Evolutionary conservation across 2,797 vertebrate species (phyloP).

Genomic region (Oreochromis grahami): DNA sequence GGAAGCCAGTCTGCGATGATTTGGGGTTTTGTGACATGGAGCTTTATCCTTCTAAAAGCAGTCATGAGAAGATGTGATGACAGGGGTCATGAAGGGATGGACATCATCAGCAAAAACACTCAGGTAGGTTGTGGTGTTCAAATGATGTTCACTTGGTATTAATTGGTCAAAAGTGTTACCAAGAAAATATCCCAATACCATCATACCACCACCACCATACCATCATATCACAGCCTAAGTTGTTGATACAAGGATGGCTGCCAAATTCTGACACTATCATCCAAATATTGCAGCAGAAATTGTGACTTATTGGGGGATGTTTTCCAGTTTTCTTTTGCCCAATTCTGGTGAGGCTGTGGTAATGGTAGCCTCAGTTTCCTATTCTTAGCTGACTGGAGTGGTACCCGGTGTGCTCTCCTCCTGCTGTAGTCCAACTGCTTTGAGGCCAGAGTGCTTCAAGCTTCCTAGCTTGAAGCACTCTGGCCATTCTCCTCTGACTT

Average conservation of each 20-base stretch:
- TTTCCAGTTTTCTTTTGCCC: not conserved
- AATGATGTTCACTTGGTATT: not conserved
- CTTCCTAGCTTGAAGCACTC: not conserved
- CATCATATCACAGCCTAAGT: not conserved
- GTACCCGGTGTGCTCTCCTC: not conserved
- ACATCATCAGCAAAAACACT: not conserved
- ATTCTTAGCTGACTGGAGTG: not conserved
- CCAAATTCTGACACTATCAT: constrained; percentile 26
- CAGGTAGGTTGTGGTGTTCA: not conserved
- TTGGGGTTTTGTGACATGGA: not conserved
- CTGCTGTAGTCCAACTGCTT: not conserved
- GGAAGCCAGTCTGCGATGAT: not conserved
- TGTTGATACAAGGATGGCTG: not conserved
- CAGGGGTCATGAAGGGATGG: not conserved
- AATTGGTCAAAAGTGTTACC: not conserved
- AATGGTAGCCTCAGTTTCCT: not conserved
- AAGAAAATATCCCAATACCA: not conserved
- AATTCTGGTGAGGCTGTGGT: not conserved
- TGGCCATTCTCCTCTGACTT: constrained; percentile 35
- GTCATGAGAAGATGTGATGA: not conserved
- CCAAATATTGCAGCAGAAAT: not conserved
- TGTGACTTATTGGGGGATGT: not conserved
- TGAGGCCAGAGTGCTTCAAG: not conserved
- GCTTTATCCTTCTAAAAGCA: not conserved
- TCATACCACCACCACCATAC: not conserved